Conservation (phyloP, 2,888 invertebrate genomes). For the Eupithecia centaureata region DNA sequence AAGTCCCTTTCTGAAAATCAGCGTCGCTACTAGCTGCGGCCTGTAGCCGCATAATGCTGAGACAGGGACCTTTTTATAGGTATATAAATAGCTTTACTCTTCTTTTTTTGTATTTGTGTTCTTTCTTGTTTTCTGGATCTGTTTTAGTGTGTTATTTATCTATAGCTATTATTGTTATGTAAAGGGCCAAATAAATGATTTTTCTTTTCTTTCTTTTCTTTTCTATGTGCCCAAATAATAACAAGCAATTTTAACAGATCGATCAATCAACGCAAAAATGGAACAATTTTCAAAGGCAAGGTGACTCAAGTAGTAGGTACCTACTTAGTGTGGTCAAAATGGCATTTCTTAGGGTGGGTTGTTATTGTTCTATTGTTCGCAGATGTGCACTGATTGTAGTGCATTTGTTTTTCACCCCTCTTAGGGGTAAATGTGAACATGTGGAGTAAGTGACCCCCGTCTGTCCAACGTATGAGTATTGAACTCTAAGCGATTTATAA, state of each 20-base stretch:
- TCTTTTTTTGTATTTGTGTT: too few relatives aligned
- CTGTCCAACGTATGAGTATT: slow-evolving; percentile 23
- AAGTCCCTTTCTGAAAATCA: too few relatives aligned
- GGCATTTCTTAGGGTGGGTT: slow-evolving; percentile 50
- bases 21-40: too few relatives aligned
- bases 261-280: neutral
- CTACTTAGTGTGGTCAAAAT: slow-evolving; percentile 27
- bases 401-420: slow-evolving; percentile 50
- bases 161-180: too few relatives aligned
- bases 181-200: too few relatives aligned
- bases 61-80: too few relatives aligned
- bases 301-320: neutral
- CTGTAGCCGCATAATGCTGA: too few relatives aligned
- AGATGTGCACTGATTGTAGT: slow-evolving; percentile 62
- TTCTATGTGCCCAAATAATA: too few relatives aligned
- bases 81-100: too few relatives aligned
- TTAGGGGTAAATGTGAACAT: slow-evolving; percentile 50
- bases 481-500: neutral
- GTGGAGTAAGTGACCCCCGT: slow-evolving; percentile 41
- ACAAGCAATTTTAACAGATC: neutral
- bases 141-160: too few relatives aligned
- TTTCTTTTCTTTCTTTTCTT: too few relatives aligned
- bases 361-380: slow-evolving; percentile 60
- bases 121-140: too few relatives aligned
- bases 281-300: neutral